Evolutionary conservation across 2,797 vertebrate species (phyloP), one percentile per base, ranked within the genome.

Genomic region (Dromococcyx pavoninus): DNA sequence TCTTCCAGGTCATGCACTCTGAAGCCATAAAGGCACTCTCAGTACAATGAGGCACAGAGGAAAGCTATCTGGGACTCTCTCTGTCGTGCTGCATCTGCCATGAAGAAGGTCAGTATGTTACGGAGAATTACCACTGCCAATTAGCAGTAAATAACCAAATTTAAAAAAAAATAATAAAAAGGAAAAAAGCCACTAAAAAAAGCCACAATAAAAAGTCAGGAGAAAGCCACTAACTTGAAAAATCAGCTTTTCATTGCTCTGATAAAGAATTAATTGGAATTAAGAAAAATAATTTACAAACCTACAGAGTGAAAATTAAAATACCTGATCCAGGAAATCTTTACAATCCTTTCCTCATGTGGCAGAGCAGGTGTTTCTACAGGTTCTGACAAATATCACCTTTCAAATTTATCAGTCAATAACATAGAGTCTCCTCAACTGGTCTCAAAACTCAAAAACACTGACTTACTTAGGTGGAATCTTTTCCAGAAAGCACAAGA

Each of bases 211-310:
- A n/a, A n/a, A n/a, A n/a, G n/a, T 18, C 24, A 74, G 24, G 19
- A 81, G 22, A 86, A 91, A 79, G 25, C 5, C 27, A 46, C 9
- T 25, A 53, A 60, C 8, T 30, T 18, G 19, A 88, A 82, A 39
- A 44, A 39, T 5, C 8, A 39, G 5, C 1, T 54, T 81, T 81
- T 60, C 9, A 39, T 39, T 57, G 22, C 28, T 53, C 10, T 33
- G 43, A 57, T 16, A 70, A 69, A 54, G 3, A 78, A 56, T 11
- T 3, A 41, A 33, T 39, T 0, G 0, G 17, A 56, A 60, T 25
- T 12, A 56, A 17, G 4, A 72, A 48, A 84, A 35, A 37, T 2
- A 33, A 67, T n/a, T n/a, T n/a, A n/a, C 12, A n/a, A 51, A n/a
- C 23, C 2, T 51, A 13, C 18, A 10, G 7, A 32, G 4, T 11